Evolutionary conservation across 2,888 invertebrate species (phyloP), one percentile per base, ranked within the genome.

Genomic region (Meloe dianella): DNA sequence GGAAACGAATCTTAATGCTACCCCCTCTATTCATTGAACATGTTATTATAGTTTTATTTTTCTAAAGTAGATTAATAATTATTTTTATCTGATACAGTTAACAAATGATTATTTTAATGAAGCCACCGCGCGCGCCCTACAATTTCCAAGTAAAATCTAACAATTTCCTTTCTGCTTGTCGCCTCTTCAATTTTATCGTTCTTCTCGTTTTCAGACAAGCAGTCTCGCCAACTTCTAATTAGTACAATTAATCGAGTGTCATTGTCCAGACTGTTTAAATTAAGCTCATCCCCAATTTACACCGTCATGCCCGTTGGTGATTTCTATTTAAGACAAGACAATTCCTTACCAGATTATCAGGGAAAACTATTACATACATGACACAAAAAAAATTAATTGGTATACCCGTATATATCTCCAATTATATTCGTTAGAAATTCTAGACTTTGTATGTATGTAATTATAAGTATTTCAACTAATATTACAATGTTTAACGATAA

Each of bases 231-330:
- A 63, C 54, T 60, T 63, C 27, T 61, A 68, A 68, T 68, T 68
- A 68, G 32, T 24, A 60, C 68, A 64, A 65, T 68, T 68, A 64
- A 62, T 47, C 41, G 64, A 58, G 47, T 62, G 64, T 57, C 58
- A 63, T 62, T 68, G 64, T 56, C 62, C 64, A 68, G 65, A 65
- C 68, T 61, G 67, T 58, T 61, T 64, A 57, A 68, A 68, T 68
- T 68, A 56, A 64, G 57, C 65, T 68, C 24, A 51, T 24, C 64
- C 63, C 68, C 63, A 68, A 68, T 68, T 68, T 65, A 65, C 62
- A 68, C 64, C 59, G 67, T 64, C 59, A 56, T 29, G 32, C 51
- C 51, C 51, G 51, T 51, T 51, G 24, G 51, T 10, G 20, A 47
- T 47, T 47, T 47, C 47, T 47, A 47, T 47, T 47, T 20, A 47